Evolutionary conservation across 2,888 invertebrate genomes (phyloP).

Genomic region (Osedax frankpressi): DNA sequence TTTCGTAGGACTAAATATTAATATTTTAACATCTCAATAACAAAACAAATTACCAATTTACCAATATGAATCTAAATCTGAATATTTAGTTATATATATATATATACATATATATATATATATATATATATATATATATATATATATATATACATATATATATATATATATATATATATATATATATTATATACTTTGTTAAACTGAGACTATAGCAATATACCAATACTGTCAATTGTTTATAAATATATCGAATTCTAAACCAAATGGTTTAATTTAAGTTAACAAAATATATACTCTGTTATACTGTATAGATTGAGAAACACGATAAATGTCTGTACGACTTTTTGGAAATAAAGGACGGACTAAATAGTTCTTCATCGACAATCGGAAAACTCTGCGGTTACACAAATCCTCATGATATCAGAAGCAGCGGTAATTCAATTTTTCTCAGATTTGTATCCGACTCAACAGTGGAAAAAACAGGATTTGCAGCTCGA

Average conservation of each 20-base stretch:
- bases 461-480: conserved; percentile 90
- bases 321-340: conserved; percentile 97
- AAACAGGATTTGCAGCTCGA: conserved; percentile 92
- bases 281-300: too few species aligned
- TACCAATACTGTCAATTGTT: too few species aligned
- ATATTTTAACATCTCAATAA: too few species aligned
- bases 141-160: not conserved
- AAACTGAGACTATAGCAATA: not conserved
- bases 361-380: conserved; percentile 70
- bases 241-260: too few species aligned
- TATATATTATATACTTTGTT: not conserved
- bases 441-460: conserved; percentile 84
- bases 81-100: not conserved
- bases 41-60: too few species aligned
- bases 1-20: too few species aligned
- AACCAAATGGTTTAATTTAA: too few species aligned
- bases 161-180: not conserved
- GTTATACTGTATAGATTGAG: conserved; percentile 72
- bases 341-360: conserved; percentile 86
- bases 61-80: not conserved
- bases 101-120: not conserved
- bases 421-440: conserved; percentile 80
- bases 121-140: not conserved
- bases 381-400: conserved; percentile 76
- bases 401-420: conserved; percentile 83